Evolutionary conservation across 2,113 vertebrate species (phyloP).

Genomic region (Cygnus buccinator): DNA sequence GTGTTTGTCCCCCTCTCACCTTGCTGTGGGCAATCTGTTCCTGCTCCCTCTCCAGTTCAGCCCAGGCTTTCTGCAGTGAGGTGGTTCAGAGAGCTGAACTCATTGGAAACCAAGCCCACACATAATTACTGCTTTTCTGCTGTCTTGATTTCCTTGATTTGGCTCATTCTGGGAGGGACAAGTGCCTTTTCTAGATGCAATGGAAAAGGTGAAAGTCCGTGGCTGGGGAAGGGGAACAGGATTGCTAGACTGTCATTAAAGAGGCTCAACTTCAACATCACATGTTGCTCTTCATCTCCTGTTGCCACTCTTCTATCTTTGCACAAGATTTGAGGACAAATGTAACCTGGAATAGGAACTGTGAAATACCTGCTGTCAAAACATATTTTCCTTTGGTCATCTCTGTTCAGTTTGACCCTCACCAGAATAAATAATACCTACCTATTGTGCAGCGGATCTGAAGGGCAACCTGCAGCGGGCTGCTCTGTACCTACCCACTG

Average conservation of each 20-base stretch:
- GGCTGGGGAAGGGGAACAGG: background rate
- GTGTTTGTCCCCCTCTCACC: accelerated
- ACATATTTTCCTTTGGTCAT: background rate
- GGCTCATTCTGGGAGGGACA: background rate
- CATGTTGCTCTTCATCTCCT: background rate
- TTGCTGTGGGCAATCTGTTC: background rate
- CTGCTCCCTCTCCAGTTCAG: background rate
- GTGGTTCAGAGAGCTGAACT: background rate
- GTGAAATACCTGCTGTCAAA: background rate
- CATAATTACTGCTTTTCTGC: background rate
- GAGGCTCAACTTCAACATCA: background rate
- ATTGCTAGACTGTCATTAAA: background rate
- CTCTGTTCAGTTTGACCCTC: background rate
- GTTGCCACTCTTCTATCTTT: background rate
- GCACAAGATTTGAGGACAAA: background rate
- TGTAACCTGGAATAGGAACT: background rate
- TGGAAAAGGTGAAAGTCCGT: background rate
- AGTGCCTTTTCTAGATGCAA: background rate
- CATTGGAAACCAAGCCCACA: background rate
- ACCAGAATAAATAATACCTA: background rate
- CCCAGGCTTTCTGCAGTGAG: background rate
- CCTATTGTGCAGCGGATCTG: background rate
- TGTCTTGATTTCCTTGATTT: background rate
- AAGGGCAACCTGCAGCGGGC: background rate
- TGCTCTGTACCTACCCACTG: background rate